A percentile compares a stretch with the other conserved stretches of the same genome.
phyloP scores from a whole-genome alignment of 2,888 invertebrate species.

The Crepidodera aurea region DNA sequence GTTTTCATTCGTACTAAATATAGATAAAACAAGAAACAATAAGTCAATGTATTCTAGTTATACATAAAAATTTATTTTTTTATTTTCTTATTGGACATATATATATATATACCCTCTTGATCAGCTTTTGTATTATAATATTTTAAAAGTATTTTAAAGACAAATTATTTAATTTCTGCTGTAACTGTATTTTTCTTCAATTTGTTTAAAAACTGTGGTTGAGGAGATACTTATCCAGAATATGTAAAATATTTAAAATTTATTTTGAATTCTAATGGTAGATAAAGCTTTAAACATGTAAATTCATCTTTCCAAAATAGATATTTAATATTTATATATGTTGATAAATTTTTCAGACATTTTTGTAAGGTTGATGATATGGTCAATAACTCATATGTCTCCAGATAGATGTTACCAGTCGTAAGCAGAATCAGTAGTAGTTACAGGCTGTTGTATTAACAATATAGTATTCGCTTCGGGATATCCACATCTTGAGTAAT shows the following conservation, averaged over 20 bases:
- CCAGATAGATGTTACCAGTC: conserved; percentile 53
- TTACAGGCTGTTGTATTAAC: conserved; percentile 56
- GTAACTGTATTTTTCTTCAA: too few relatives aligned
- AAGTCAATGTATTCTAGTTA: not conserved
- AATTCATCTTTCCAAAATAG: conserved; percentile 20
- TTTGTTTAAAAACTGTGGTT: too few relatives aligned
- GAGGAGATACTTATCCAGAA: too few relatives aligned
- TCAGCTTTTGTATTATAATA: conserved; percentile 3
- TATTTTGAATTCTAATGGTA: conserved; percentile 1
- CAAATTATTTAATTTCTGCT: not conserved
- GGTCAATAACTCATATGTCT: not conserved
- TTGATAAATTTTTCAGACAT: conserved; percentile 8
- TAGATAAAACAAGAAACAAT: not conserved
- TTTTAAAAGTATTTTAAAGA: too few relatives aligned
- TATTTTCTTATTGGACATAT: not conserved
- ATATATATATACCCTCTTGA: conserved; percentile 10
- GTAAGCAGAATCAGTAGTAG: conserved; percentile 52
- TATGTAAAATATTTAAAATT: conserved; percentile 3
- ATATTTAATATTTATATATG: conserved; percentile 6
- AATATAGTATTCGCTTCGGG: conserved; percentile 52
- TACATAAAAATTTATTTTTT: too few relatives aligned
- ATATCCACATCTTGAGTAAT: conserved; percentile 45
- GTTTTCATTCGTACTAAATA: conserved; percentile 8
- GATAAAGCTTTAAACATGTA: conserved; percentile 14
- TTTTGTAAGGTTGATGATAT: not conserved